Percentiles rank a stretch among this genome's conserved stretches.
Evolutionary conservation across 92 coral and sea anemone species (phyloP).

Genomic region (Micromussa lordhowensis): DNA sequence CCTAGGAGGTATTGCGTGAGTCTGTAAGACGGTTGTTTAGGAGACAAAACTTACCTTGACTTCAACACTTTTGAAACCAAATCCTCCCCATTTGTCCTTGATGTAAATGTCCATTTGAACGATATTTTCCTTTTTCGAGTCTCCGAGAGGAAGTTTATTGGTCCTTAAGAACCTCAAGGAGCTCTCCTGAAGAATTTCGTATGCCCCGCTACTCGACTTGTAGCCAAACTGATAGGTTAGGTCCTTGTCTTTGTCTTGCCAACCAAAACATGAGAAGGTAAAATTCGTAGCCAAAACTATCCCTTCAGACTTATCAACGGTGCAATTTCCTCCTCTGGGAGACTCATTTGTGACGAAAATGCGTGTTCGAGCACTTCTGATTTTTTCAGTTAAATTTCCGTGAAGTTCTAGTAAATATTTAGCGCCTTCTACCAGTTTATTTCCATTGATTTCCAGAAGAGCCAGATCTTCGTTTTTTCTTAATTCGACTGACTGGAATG

Average conservation of each 20-base stretch:
- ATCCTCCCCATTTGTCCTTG: constrained; percentile 74
- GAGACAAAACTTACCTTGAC: constrained; percentile 65
- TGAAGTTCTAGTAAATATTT: constrained; percentile 13
- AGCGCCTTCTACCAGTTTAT: constrained; percentile 2
- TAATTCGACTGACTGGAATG: background rate
- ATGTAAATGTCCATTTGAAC: constrained; percentile 62
- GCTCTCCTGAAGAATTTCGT: constrained; percentile 66
- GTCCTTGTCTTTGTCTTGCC: constrained; percentile 80
- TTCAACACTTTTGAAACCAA: constrained; percentile 41
- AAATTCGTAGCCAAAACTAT: constrained; percentile 79
- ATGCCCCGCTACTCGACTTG: constrained; percentile 57
- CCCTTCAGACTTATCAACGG: constrained; percentile 64
- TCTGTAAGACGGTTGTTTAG: background rate
- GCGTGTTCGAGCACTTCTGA: background rate
- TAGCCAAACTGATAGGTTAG: constrained; percentile 80
- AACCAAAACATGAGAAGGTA: constrained; percentile 80
- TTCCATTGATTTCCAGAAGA: constrained; percentile 9
- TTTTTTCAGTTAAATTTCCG: constrained; percentile 13
- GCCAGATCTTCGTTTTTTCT: background rate
- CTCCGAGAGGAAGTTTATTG: constrained; percentile 78
- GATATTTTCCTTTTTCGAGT: constrained; percentile 47
- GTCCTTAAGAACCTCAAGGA: constrained; percentile 38
- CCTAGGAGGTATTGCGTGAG: background rate
- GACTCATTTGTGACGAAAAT: constrained; percentile 72
- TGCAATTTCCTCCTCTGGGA: constrained; percentile 82